A percentile compares a stretch with the other conserved stretches of the same genome.
Evolutionary conservation across 2,888 invertebrate species (phyloP).

Genomic region (Caenorhabditis sp.): DNA sequence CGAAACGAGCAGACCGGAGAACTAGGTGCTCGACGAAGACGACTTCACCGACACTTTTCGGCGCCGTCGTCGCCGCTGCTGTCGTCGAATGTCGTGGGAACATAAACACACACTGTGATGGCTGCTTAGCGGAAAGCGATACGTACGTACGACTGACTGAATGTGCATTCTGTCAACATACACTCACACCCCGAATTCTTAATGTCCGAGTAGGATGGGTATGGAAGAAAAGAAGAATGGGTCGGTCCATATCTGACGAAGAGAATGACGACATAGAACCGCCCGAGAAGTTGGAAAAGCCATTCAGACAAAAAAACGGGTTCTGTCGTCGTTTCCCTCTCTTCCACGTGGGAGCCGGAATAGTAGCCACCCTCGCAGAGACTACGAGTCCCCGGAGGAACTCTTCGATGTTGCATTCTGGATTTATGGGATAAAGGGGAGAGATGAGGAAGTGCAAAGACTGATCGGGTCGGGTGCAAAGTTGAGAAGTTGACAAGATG

Average conservation of each 20-base stretch:
- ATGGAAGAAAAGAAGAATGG: not conserved
- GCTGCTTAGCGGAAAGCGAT: constrained; percentile 4
- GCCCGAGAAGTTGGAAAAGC: not conserved
- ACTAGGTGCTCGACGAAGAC: constrained; percentile 14
- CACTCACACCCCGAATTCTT: constrained; percentile 37
- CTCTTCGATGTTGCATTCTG: constrained; percentile 20
- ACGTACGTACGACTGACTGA: constrained; percentile 19
- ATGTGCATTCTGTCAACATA: constrained; percentile 50
- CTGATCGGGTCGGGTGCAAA: constrained; percentile 19
- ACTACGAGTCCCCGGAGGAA: constrained; percentile 56
- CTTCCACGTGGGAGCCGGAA: constrained; percentile 20
- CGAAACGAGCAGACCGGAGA: constrained; percentile 34
- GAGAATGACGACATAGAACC: constrained; percentile 8
- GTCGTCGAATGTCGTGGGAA: constrained; percentile 32
- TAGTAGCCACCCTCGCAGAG: constrained; percentile 47
- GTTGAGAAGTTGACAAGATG: not conserved
- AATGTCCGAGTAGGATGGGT: constrained; percentile 11
- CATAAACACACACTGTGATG: constrained; percentile 50
- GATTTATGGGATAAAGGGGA: constrained; percentile 52
- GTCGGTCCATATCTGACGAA: constrained; percentile 15
- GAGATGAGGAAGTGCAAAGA: constrained; percentile 47
- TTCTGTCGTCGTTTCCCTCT: too few species aligned
- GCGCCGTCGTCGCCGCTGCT: not conserved
- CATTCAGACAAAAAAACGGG: not conserved
- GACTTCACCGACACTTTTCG: constrained; percentile 17